phyloP scores from a whole-genome alignment of 2,113 vertebrate genomes.

The Antigone vipio region DNA sequence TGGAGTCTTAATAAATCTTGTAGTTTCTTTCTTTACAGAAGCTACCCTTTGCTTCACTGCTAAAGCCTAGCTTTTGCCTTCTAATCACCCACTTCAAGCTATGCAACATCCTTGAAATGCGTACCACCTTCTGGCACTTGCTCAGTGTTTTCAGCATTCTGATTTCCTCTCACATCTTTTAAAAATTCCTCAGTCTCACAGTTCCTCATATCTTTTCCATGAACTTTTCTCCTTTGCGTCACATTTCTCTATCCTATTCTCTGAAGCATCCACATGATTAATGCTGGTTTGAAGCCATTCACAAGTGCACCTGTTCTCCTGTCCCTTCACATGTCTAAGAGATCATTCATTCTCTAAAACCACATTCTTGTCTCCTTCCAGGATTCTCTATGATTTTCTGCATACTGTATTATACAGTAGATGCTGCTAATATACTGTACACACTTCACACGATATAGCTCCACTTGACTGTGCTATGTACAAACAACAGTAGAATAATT shows the following conservation, averaged over 20 bases:
- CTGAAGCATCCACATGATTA: constrained; percentile 30
- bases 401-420: neutral
- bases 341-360: constrained; percentile 4
- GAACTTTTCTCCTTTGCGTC: constrained; percentile 12
- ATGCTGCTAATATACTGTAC: neutral
- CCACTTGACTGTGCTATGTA: neutral
- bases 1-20: neutral
- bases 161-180: neutral
- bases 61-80: neutral
- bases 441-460: neutral
- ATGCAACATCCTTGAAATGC: neutral
- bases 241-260: neutral
- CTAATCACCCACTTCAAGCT: neutral
- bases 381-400: neutral
- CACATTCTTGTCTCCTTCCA: neutral
- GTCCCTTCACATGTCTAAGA: neutral
- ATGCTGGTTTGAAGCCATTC: constrained; percentile 8
- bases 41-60: neutral
- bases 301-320: constrained; percentile 7
- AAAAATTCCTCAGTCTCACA: neutral
- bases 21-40: neutral
- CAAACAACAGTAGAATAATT: neutral
- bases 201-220: neutral
- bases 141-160: neutral
- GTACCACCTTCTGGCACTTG: neutral